Percentiles rank a stretch among this genome's conserved stretches.
Conservation (phyloP, 2,888 invertebrate species). For the Tachystola acroxantha region DNA sequence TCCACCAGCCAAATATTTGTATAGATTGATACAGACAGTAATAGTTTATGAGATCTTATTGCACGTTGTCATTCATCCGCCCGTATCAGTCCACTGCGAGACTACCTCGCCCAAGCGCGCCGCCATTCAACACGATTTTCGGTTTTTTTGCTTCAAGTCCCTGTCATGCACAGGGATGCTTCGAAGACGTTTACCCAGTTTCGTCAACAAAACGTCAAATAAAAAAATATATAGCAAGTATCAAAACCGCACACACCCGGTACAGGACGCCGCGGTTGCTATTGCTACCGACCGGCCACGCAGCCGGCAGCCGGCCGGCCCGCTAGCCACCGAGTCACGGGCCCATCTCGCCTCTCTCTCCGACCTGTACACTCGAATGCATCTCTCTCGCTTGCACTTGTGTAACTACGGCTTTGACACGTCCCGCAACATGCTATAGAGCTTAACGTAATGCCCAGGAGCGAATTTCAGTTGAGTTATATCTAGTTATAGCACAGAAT, state of each 20-base stretch:
- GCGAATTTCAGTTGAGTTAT: conserved; percentile 28
- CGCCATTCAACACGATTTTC: no score
- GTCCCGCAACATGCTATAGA: conserved; percentile 18
- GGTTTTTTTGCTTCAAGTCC: no score
- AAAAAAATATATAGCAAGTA: conserved; percentile 29
- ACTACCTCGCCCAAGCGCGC: no score
- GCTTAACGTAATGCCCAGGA: conserved; percentile 7
- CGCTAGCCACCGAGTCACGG: conserved; percentile 19
- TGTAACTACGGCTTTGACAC: conserved; percentile 8
- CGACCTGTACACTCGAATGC: conserved; percentile 21
- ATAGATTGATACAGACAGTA: no score
- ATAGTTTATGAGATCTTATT: no score
- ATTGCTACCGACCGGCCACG: conserved; percentile 47
- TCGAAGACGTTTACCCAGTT: no score
- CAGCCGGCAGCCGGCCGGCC: conserved; percentile 22
- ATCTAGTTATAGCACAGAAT: background rate
- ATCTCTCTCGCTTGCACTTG: conserved; percentile 23
- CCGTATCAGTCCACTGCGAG: no score
- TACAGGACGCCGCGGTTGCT: conserved; percentile 38
- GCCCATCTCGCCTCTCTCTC: conserved; percentile 21
- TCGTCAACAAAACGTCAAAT: no score
- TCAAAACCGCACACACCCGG: conserved; percentile 33
- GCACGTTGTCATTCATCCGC: no score
- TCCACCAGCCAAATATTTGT: no score
- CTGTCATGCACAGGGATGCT: no score